Conservation (phyloP, 1,140 invertebrate species). For the Chelonus insularis region DNA sequence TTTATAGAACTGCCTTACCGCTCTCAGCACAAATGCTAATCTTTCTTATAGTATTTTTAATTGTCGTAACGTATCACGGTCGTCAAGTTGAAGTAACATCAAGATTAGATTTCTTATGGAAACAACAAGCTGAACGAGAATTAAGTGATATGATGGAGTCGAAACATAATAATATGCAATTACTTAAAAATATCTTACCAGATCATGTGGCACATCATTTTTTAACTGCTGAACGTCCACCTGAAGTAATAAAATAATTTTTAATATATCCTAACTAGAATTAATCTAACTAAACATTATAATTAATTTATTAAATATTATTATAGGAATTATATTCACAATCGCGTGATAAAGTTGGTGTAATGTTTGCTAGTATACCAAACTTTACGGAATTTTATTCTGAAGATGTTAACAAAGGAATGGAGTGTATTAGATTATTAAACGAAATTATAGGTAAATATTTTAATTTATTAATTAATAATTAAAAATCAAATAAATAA, state of each 20-base stretch:
- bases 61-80: slow-evolving; percentile 90
- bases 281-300: too few relatives aligned
- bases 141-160: slow-evolving; percentile 90
- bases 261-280: too few relatives aligned
- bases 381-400: slow-evolving; percentile 99
- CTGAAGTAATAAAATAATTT: slow-evolving; percentile 65
- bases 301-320: background rate
- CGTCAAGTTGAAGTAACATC: slow-evolving; percentile 86
- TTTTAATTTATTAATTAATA: too few relatives aligned
- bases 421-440: slow-evolving; percentile 94
- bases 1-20: slow-evolving; percentile 63
- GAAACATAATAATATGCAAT: slow-evolving; percentile 80
- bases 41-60: slow-evolving; percentile 78
- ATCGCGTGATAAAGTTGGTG: slow-evolving; percentile 88
- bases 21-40: slow-evolving; percentile 78
- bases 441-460: slow-evolving; percentile 94
- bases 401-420: slow-evolving; percentile 94
- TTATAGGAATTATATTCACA: slow-evolving; percentile 91
- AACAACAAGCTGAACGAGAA: slow-evolving; percentile 87
- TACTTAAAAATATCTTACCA: slow-evolving; percentile 92
- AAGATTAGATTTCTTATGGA: slow-evolving; percentile 93
- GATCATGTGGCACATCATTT: slow-evolving; percentile 95
- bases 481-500: too few relatives aligned
- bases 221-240: slow-evolving; percentile 73
- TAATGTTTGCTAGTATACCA: slow-evolving; percentile 97